These are phyloP conservation scores for Sepiola atlantica DNA, from an alignment of 2,888 invertebrate species.

Conservation along the genomic window DNA sequence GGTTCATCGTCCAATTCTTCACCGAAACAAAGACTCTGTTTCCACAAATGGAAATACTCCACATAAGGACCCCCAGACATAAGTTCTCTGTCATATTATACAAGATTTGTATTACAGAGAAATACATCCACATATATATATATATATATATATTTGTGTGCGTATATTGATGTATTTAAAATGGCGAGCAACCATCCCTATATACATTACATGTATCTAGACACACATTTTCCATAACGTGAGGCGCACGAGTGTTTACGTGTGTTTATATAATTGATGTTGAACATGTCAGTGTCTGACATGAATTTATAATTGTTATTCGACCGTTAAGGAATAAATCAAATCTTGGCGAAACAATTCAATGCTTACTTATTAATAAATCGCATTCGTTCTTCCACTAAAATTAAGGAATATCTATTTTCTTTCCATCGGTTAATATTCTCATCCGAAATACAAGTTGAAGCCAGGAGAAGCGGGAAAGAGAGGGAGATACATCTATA, in stretches of 20 bases:
- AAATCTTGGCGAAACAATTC: not conserved
- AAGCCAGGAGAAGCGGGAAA: not conserved
- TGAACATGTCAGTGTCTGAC: slow-evolving; percentile 19
- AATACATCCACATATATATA: too few species aligned
- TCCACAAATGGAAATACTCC: too few species aligned
- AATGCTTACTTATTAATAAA: slow-evolving; percentile 8
- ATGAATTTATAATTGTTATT: slow-evolving; percentile 13
- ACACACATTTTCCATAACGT: too few species aligned
- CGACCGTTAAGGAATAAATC: slow-evolving; percentile 20
- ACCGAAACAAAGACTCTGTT: too few species aligned
- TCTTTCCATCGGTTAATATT: not conserved
- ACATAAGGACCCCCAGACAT: too few species aligned
- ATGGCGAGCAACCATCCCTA: too few species aligned
- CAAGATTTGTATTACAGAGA: too few species aligned
- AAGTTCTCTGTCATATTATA: too few species aligned
- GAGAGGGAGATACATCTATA: not conserved
- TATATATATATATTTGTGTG: too few species aligned
- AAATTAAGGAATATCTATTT: slow-evolving; percentile 11
- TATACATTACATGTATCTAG: too few species aligned
- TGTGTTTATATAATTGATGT: not conserved
- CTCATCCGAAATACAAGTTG: not conserved
- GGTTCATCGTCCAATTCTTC: too few species aligned
- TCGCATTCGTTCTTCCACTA: not conserved
- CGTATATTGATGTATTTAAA: too few species aligned
- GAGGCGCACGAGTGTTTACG: not conserved